A percentile compares a stretch with the other conserved stretches of the same genome.
Evolutionary conservation across 2,113 vertebrate genomes (phyloP).

Genomic region (Nothocercus julius): DNA sequence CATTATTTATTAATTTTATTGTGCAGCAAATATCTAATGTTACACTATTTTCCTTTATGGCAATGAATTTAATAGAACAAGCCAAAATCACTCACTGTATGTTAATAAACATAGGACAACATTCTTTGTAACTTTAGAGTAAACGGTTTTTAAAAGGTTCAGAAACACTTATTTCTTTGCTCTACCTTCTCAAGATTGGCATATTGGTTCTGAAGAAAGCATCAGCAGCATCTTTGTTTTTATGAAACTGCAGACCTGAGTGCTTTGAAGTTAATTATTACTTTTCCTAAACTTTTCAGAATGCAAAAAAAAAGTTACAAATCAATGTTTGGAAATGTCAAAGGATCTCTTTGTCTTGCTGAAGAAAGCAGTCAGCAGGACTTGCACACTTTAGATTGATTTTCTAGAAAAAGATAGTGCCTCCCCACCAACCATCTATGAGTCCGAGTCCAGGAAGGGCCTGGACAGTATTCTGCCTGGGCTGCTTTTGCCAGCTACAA

Average conservation of each 20-base stretch:
- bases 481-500: not conserved
- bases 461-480: not conserved
- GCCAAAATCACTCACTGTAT: not conserved
- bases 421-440: not conserved
- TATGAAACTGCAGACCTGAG: not conserved
- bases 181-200: not conserved
- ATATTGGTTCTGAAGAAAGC: not conserved
- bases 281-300: not conserved
- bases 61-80: not conserved
- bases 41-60: not conserved
- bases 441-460: not conserved
- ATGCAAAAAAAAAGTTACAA: not conserved
- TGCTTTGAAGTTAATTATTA: not conserved
- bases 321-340: not conserved
- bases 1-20: not conserved
- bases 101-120: not conserved
- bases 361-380: not conserved
- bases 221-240: too few species aligned
- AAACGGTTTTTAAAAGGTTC: not conserved
- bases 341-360: not conserved
- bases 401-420: not conserved
- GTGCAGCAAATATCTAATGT: not conserved
- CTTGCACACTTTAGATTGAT: not conserved
- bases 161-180: not conserved
- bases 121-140: not conserved